These are phyloP conservation scores for Artibeus lituratus DNA, from an alignment of 2,797 vertebrate species.

Conservation along the genomic window DNA sequence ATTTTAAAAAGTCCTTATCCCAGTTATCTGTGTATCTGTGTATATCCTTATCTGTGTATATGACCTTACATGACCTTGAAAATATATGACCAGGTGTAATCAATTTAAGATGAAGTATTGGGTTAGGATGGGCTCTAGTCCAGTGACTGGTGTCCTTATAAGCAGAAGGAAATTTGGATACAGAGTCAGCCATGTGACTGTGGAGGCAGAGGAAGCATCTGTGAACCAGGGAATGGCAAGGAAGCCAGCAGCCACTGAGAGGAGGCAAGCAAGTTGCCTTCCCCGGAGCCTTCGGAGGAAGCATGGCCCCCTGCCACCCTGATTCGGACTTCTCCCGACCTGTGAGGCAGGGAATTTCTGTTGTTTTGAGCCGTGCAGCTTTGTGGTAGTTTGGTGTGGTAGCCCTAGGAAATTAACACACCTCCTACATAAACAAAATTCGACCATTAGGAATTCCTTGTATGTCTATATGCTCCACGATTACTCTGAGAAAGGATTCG, in stretches of 20 bases:
- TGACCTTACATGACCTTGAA: conserved; percentile 7
- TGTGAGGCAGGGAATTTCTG: not conserved
- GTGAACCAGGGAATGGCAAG: not conserved
- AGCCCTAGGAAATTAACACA: not conserved
- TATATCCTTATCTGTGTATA: too few species aligned
- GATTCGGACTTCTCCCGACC: not conserved
- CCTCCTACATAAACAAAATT: not conserved
- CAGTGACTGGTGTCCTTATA: not conserved
- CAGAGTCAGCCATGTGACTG: not conserved
- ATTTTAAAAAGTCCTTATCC: not conserved
- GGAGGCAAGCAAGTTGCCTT: not conserved
- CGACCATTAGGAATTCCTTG: not conserved
- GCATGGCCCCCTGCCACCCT: not conserved
- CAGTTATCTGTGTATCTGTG: not conserved
- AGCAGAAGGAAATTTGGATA: not conserved
- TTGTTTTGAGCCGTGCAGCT: not conserved
- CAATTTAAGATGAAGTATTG: not conserved
- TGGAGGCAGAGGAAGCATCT: not conserved
- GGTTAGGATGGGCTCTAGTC: not conserved
- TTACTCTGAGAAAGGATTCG: conserved; percentile 1
- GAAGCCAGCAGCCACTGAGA: not conserved
- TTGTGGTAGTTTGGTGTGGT: not conserved
- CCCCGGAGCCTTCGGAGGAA: not conserved
- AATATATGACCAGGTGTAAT: not conserved
- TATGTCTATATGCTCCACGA: not conserved